Evolutionary conservation across 2,888 invertebrate species (phyloP), one percentile per base, ranked within the genome.

Genomic region (Agrotis segetum): DNA sequence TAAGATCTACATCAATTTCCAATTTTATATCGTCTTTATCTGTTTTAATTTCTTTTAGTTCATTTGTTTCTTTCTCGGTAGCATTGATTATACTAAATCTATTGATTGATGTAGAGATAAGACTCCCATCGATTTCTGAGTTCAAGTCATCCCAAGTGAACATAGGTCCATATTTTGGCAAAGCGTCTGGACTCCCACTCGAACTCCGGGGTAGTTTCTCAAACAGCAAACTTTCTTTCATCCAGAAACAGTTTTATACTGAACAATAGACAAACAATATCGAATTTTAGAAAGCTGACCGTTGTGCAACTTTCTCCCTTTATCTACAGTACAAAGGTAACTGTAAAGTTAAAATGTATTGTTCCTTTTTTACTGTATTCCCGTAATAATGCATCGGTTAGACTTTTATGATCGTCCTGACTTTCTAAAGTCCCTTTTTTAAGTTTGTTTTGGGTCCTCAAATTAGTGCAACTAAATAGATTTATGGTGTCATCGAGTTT

Each of bases 281-380:
- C 89, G 90, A 90, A 93, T 92, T 92, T 93, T 95, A 94, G 94
- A 95, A 95, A 95, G 95, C 93, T 92, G 92, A 90, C 91, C 92
- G 90, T 92, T 95, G 95, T 88, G 92, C 94, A 95, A 95, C 96
- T 96, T 95, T 95, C 96, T 95, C 92, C 93, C 91, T 95, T 94
- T 94, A 93, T 95, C 90, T 90, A 81, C 75, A 86, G 88, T 88
- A 94, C 93, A 95, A 95, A 93, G 91, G 91, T 92, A 91, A 90
- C 91, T 93, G 88, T 89, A 90, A 91, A 91, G 89, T 92, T 92
- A 88, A 90, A 91, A 91, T 86, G 88, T 89, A 89, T 89, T 88
- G 88, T 88, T 77, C 81, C 90, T 92, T 92, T 67, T 93, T 93
- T 92, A 89, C 88, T 85, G 88, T 86, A 74, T 88, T 88, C 87